phyloP scores from a whole-genome alignment of 2,797 vertebrate genomes.

The Gobionotothen gibberifrons region DNA sequence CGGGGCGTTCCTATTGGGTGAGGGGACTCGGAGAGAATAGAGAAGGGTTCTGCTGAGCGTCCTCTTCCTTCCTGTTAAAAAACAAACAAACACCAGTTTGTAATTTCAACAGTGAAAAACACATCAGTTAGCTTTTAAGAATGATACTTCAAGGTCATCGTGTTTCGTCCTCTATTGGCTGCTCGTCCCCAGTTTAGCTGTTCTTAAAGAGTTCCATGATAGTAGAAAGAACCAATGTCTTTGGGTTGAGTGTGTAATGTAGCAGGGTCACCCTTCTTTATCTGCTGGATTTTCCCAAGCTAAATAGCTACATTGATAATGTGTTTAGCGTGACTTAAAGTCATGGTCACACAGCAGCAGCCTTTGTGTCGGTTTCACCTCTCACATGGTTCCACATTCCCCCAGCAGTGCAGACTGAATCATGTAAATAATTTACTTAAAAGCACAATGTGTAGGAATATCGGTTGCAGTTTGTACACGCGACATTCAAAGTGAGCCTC shows the following conservation, averaged over 20 bases:
- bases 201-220: background rate
- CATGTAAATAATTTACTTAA: too few species aligned
- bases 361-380: slow-evolving; percentile 2
- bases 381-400: slow-evolving; percentile 10
- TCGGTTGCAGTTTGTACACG: too few species aligned
- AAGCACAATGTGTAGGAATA: too few species aligned
- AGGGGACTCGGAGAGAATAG: slow-evolving; percentile 33
- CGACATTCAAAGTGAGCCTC: too few species aligned
- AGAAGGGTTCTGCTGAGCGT: background rate
- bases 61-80: background rate
- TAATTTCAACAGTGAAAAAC: background rate
- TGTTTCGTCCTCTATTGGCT: background rate
- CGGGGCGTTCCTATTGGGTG: slow-evolving; percentile 52
- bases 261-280: background rate
- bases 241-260: background rate
- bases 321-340: slow-evolving; percentile 1
- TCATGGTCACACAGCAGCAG: background rate
- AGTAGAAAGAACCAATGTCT: slow-evolving; percentile 7
- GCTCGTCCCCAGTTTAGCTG: background rate
- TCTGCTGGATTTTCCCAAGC: background rate
- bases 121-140: background rate
- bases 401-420: slow-evolving; percentile 23
- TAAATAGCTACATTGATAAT: slow-evolving; percentile 2
- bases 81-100: background rate
- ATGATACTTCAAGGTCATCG: background rate